Evolutionary conservation across 1,140 invertebrate species (phyloP).

Genomic region (Hycleus phaleratus): DNA sequence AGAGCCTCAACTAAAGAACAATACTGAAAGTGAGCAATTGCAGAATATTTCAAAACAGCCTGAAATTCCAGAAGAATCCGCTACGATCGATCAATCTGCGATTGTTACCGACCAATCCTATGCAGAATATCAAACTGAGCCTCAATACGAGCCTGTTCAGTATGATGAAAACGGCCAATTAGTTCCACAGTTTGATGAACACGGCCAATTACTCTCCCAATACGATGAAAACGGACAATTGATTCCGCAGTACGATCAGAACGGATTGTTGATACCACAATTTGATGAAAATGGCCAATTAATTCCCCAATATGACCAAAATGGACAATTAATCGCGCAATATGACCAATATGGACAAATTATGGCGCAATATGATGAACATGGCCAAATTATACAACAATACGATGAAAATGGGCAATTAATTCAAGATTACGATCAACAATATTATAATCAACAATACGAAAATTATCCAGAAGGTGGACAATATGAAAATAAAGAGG

Average conservation of each 20-base stretch:
- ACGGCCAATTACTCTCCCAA: constrained; percentile 21
- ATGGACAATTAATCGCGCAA: constrained; percentile 9
- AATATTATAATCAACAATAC: neutral
- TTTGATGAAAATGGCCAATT: constrained; percentile 4
- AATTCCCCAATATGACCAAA: constrained; percentile 18
- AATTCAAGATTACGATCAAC: constrained; percentile 4
- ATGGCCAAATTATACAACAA: constrained; percentile 1
- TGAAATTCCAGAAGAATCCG: neutral
- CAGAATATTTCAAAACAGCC: neutral
- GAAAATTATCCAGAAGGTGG: constrained; percentile 1
- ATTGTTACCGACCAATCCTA: neutral
- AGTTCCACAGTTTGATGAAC: constrained; percentile 22
- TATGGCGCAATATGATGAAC: constrained; percentile 9
- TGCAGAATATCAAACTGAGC: neutral
- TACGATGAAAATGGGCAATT: constrained; percentile 10
- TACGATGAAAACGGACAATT: constrained; percentile 26
- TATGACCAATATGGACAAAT: constrained; percentile 7
- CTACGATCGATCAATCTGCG: too few species aligned
- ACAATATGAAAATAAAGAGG: neutral
- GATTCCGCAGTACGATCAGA: constrained; percentile 27
- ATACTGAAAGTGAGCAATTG: constrained; percentile 6
- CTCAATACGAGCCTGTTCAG: neutral
- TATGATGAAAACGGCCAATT: constrained; percentile 15
- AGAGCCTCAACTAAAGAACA: neutral
- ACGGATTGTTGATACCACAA: constrained; percentile 17